Evolutionary conservation across 2,888 invertebrate genomes (phyloP), one percentile per base, ranked within the genome.

Genomic region (Thymelicus lineola): DNA sequence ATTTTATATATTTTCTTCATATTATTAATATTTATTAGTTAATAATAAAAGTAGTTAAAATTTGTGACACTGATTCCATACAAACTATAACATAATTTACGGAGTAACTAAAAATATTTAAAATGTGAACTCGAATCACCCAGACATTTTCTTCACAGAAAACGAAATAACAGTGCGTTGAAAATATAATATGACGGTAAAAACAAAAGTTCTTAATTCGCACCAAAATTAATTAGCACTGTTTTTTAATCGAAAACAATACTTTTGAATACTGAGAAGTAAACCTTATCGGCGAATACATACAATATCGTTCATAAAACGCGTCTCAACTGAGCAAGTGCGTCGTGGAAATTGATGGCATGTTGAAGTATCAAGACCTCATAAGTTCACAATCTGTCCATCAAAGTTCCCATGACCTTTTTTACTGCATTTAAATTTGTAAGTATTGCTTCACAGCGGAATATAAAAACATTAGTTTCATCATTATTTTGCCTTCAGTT

Each of bases 401-500:
- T 20, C 17, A 20, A 45, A 45, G 45, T 60, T 45, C 45, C 15
- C 7, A 14, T 60, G 45, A 45, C 60, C 20, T 17, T 12, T 9
- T 20, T 60, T 5, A 59, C 35, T 57, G 12, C 6, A 38, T 15
- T 15, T 28, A 36, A 36, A n/a, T n/a, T 15, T 58, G n/a, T 58
- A 35, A 58, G 36, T 15, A 58, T 58, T 14, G 36, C 58, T 36
- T 58, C 15, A 58, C 7, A 57, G n/a, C 58, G 38, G 15, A 42
- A 36, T n/a, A 20, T 45, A 12, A 60, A 15, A 45, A 38, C 20
- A 12, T 42, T 9, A 9, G n/a, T 65, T 55, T 28, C 64, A 28
- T 45, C 55, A 65, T 28, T 28, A 45, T 55, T 58, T 57, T 46
- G 46, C 57, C 57, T 35, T 46, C 57, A 58, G 45, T 46, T 65